Percentiles rank a stretch among this genome's conserved stretches.
phyloP scores from a whole-genome alignment of 2,113 vertebrate genomes.

The Pelmatolapia mariae region DNA sequence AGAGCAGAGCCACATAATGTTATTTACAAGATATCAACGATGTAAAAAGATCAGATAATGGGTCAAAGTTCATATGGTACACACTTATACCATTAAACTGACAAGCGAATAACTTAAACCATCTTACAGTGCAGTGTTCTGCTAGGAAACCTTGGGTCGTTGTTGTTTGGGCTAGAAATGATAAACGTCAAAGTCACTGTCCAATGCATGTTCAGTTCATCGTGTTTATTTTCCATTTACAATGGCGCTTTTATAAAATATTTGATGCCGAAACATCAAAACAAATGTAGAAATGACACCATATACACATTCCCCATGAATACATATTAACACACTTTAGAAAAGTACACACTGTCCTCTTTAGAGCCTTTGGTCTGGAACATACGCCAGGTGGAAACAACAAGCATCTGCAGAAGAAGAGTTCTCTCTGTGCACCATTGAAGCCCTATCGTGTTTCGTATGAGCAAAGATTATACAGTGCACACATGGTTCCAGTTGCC shows the following conservation, averaged over 20 bases:
- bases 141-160: background rate
- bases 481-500: constrained; percentile 3
- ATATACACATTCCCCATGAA: constrained; percentile 54
- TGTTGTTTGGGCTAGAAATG: background rate
- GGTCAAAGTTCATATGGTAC: background rate
- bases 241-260: constrained; percentile 68
- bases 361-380: constrained; percentile 61
- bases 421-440: constrained; percentile 32
- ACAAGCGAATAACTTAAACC: background rate
- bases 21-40: background rate
- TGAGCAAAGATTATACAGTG: constrained; percentile 23
- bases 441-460: constrained; percentile 38
- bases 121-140: background rate
- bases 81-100: background rate
- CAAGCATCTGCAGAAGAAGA: constrained; percentile 27
- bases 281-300: constrained; percentile 59
- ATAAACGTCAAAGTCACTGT: background rate
- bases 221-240: constrained; percentile 62
- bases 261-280: constrained; percentile 60
- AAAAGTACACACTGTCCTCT: constrained; percentile 42
- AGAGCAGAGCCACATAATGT: background rate
- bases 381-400: constrained; percentile 29
- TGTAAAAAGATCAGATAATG: background rate
- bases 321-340: constrained; percentile 59
- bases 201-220: background rate